Evolutionary conservation across 2,113 vertebrate species (phyloP).

Genomic region (Orcinus orca): DNA sequence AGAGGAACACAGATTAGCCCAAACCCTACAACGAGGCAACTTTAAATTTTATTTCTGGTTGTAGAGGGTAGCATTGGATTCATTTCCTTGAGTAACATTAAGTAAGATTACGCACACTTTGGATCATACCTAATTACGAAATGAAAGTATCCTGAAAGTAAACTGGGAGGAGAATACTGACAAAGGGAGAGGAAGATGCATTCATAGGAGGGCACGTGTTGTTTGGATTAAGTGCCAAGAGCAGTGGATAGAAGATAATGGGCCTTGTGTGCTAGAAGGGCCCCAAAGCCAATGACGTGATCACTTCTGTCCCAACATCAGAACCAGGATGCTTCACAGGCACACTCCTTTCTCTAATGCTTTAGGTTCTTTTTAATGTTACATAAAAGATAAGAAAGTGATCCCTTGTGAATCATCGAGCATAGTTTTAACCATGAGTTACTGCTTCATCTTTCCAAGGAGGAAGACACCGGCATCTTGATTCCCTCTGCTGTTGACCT

Average conservation of each 20-base stretch:
- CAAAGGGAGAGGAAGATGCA: background rate
- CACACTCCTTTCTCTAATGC: background rate
- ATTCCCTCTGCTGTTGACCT: background rate
- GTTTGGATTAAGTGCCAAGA: background rate
- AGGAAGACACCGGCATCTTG: background rate
- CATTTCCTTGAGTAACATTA: background rate
- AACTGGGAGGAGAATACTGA: background rate
- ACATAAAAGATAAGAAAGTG: background rate
- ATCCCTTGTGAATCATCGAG: background rate
- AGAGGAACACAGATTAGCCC: background rate
- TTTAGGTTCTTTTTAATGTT: background rate
- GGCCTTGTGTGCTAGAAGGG: no score
- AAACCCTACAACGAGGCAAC: background rate
- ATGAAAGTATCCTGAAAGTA: background rate
- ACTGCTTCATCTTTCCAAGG: background rate
- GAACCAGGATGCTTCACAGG: background rate
- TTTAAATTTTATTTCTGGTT: slow-evolving; percentile 12
- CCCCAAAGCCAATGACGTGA: background rate
- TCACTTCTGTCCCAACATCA: background rate
- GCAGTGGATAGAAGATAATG: background rate
- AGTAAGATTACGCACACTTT: background rate
- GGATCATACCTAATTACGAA: background rate
- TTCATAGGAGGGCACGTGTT: background rate
- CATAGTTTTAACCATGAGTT: background rate
- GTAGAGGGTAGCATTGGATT: background rate